Base-by-base conservation (phyloP, 2,113 vertebrate species). In the Etia nguti region DNA sequence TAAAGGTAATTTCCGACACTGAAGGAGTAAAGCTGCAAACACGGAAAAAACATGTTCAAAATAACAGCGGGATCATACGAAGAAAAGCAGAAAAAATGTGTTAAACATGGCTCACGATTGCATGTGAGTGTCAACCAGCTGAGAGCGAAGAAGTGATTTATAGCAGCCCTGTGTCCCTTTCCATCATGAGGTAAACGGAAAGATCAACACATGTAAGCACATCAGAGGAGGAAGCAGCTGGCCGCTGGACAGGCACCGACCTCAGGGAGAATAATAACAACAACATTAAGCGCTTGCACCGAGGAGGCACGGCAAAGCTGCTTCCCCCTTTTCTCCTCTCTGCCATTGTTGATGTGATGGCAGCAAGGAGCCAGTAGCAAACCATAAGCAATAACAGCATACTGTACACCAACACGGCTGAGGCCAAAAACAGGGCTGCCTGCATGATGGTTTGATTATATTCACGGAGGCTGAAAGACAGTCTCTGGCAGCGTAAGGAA, bases 141-240 rank as follows among this genome's bases (percentile, higher is more conserved):
- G 79, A 92, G 86, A 8, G 82, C 52, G 43, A 77, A 82, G 10
- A 4, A 12, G 79, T 91, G 95, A 95, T 94, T 93, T 93, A 94
- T 89, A 89, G 90, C 90, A 85, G 87, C 84, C 52, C 90, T 12
- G 83, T 83, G 88, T 93, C 91, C 88, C 90, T 92, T 93, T 93
- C 93, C 93, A 93, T 89, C 92, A 91, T 93, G 93, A 94, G 89
- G 92, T 93, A 92, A 96, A 93, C 79, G 95, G 95, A 96, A 96
- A 96, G 90, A 95, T 92, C 94, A 94, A 95, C 94, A 95, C 88
- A 92, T 92, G 86, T 90, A 87, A 91, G 89, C 90, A 92, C 91
- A 93, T 92, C 87, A 92, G 93, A 93, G 93, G 90, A 95, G 94
- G 94, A 96, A 95, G 93, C 94, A 95, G 95, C 94, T 94, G 95